A percentile compares a stretch with the other conserved stretches of the same genome.
phyloP scores from a whole-genome alignment of 37 sponge, comb jelly and placozoan species.

The Petrosia ficiformis region DNA sequence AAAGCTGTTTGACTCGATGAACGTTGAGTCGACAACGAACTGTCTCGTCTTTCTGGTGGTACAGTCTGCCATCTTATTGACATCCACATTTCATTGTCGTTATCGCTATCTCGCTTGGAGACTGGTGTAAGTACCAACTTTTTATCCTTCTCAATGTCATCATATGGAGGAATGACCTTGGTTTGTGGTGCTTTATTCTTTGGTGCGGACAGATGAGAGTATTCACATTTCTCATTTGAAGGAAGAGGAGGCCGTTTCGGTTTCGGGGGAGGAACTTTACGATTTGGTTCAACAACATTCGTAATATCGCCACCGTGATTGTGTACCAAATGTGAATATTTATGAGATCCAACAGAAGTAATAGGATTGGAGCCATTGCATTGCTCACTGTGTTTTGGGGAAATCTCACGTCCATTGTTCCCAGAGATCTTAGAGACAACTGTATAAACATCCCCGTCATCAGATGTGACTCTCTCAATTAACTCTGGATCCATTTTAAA shows the following conservation, averaged over 20 bases:
- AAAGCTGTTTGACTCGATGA: neutral
- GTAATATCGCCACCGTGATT: neutral
- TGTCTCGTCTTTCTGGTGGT: neutral
- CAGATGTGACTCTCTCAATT: neutral
- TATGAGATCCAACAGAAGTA: neutral
- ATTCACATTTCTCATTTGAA: neutral
- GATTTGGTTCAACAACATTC: neutral
- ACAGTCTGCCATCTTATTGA: slow-evolving; percentile 28
- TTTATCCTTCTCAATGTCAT: neutral
- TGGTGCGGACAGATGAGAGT: neutral
- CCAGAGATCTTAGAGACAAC: slow-evolving; percentile 2
- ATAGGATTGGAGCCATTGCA: neutral
- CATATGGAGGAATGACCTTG: neutral
- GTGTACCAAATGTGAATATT: slow-evolving; percentile 1
- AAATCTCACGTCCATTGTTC: neutral
- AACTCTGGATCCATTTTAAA: slow-evolving; percentile 50
- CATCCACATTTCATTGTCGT: slow-evolving; percentile 57
- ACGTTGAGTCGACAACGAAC: neutral
- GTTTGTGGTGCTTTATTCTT: neutral
- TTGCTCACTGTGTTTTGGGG: neutral
- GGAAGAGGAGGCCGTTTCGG: slow-evolving; percentile 5
- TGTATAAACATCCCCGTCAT: neutral
- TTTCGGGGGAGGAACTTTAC: neutral
- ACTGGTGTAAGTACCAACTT: slow-evolving; percentile 16
- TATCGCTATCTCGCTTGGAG: slow-evolving; percentile 3